These are phyloP conservation scores for Portunus trituberculatus DNA, from an alignment of 1,140 invertebrate species.

Conservation along the genomic window DNA sequence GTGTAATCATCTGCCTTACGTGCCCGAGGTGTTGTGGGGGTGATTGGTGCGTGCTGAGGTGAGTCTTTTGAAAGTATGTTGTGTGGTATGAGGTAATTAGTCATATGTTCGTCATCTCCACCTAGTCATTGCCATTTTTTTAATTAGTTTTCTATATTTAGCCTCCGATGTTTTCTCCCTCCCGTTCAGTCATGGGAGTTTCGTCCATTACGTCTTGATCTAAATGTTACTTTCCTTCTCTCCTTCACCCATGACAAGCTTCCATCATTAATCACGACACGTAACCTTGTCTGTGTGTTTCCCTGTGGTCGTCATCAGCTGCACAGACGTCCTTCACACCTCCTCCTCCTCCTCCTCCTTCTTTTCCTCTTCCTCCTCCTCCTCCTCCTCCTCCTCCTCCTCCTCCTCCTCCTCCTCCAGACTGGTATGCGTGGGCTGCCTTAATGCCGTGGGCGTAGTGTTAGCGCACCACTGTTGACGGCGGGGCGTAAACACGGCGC, in stretches of 20 bases:
- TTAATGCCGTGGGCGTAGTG: conserved; percentile 73
- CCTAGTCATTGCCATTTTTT: too few relatives aligned
- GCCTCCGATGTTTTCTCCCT: too few relatives aligned
- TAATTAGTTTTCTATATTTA: too few relatives aligned
- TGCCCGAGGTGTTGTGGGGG: too few relatives aligned
- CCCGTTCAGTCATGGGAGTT: too few relatives aligned
- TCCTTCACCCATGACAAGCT: neutral
- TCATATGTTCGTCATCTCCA: too few relatives aligned
- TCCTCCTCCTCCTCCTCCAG: neutral
- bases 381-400: neutral
- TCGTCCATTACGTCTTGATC: neutral
- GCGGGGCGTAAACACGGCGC: conserved; percentile 53
- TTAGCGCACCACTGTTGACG: conserved; percentile 70
- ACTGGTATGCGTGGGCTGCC: conserved; percentile 25
- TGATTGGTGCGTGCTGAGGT: too few relatives aligned
- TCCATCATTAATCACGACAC: neutral
- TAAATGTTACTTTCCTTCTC: neutral
- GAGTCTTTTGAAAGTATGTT: too few relatives aligned
- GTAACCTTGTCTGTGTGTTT: neutral
- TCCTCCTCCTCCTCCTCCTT: neutral
- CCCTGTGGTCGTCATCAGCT: neutral
- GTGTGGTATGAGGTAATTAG: too few relatives aligned
- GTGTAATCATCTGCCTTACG: too few relatives aligned
- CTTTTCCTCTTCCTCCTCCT: neutral
- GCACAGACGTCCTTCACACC: neutral